phyloP scores from a whole-genome alignment of 2,888 invertebrate genomes.

The Pristionchus mayeri region DNA sequence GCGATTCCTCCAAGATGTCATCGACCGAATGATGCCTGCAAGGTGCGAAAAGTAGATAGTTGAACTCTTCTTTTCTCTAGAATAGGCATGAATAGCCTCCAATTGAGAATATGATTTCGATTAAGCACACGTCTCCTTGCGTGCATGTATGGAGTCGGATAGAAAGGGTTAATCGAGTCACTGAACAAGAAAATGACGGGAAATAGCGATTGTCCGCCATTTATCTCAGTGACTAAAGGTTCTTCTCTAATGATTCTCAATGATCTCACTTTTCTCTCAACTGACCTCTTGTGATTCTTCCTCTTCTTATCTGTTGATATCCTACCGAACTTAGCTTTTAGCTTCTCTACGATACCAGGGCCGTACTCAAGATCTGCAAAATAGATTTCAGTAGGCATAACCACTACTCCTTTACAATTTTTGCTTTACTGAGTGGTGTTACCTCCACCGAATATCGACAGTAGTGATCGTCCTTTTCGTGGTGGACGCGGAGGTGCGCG shows the following conservation, averaged over 20 bases:
- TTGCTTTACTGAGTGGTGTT: background rate
- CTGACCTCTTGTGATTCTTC: conserved; percentile 35
- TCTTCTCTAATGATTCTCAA: too few species aligned
- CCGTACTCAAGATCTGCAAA: conserved; percentile 68
- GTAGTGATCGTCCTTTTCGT: background rate
- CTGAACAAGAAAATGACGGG: too few species aligned
- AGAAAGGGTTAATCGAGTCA: too few species aligned
- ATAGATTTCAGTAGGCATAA: background rate
- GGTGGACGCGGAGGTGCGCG: background rate
- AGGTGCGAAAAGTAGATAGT: too few species aligned
- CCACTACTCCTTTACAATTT: background rate
- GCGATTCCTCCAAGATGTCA: conserved; percentile 5
- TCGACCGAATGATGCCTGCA: conserved; percentile 35
- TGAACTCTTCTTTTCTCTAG: too few species aligned
- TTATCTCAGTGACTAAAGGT: too few species aligned
- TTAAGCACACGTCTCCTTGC: too few species aligned
- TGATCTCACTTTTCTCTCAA: too few species aligned
- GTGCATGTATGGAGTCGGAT: too few species aligned
- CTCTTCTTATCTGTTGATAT: conserved; percentile 55
- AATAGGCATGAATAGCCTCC: too few species aligned
- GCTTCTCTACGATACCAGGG: conserved; percentile 65
- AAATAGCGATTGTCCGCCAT: too few species aligned
- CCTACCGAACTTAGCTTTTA: conserved; percentile 62
- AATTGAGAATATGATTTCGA: too few species aligned
- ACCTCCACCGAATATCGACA: conserved; percentile 30